A percentile compares a stretch with the other conserved stretches of the same genome.
Evolutionary conservation across 2,888 invertebrate genomes (phyloP).

Genomic region (Lobophora halterata): DNA sequence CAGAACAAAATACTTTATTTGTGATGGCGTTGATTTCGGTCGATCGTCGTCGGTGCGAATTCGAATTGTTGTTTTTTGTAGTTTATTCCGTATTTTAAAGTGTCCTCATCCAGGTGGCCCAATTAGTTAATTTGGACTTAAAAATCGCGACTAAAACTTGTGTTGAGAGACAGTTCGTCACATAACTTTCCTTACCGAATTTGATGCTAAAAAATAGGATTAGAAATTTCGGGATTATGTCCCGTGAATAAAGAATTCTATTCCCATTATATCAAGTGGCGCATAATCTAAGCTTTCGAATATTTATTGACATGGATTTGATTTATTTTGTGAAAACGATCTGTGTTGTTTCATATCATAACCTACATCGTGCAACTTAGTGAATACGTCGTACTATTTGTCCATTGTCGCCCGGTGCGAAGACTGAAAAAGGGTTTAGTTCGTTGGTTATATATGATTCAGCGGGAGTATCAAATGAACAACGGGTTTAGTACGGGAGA

Average conservation of each 20-base stretch:
- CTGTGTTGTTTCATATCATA: constrained; percentile 65
- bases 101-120: not conserved
- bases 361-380: constrained; percentile 68
- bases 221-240: constrained; percentile 54
- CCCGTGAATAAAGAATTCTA: constrained; percentile 51
- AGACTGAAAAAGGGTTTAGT: constrained; percentile 53
- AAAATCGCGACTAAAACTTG: constrained; percentile 1
- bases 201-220: constrained; percentile 43
- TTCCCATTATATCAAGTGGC: constrained; percentile 34
- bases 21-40: constrained; percentile 48
- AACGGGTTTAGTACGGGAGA: constrained; percentile 96
- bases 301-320: constrained; percentile 46
- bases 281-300: constrained; percentile 35
- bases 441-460: constrained; percentile 78
- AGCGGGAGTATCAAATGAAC: constrained; percentile 83
- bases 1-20: constrained; percentile 35
- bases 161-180: constrained; percentile 13
- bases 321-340: constrained; percentile 49
- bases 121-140: constrained; percentile 2
- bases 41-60: constrained; percentile 38
- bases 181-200: constrained; percentile 16
- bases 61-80: constrained; percentile 25
- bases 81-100: constrained; percentile 30
- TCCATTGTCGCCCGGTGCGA: constrained; percentile 54
- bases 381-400: constrained; percentile 67